A percentile compares a stretch with the other conserved stretches of the same genome.
phyloP scores from a whole-genome alignment of 2,113 vertebrate species.

The Notothenia coriiceps region DNA sequence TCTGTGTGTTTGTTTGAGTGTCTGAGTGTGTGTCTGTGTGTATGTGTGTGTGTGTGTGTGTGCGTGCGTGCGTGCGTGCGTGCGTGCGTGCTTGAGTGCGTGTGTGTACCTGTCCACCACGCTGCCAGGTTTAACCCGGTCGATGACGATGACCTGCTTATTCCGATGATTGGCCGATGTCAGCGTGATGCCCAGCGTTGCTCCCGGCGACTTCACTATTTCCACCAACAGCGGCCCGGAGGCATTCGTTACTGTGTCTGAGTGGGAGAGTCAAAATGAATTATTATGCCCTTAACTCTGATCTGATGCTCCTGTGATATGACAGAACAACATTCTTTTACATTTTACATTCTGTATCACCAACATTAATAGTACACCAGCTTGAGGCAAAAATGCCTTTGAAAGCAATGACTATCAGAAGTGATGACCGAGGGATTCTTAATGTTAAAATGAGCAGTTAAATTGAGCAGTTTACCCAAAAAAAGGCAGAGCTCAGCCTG shows the following conservation, averaged over 20 bases:
- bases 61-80: not conserved
- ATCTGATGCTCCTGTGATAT: not conserved
- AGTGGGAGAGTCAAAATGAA: not conserved
- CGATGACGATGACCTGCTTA: conserved; percentile 94
- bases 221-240: conserved; percentile 95
- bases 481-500: conserved; percentile 12
- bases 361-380: not conserved
- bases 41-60: conserved; percentile 8
- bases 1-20: conserved; percentile 1
- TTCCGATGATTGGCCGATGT: conserved; percentile 88
- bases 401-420: not conserved
- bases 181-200: conserved; percentile 91
- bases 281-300: not conserved
- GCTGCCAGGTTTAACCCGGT: conserved; percentile 94
- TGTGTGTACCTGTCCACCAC: conserved; percentile 93
- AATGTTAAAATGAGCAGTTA: conserved; percentile 9
- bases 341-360: not conserved
- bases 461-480: not conserved
- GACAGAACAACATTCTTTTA: not conserved
- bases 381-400: not conserved
- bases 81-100: conserved; percentile 4
- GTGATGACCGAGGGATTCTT: not conserved
- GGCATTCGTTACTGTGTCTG: conserved; percentile 91
- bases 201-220: conserved; percentile 92
- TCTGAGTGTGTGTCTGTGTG: not conserved